Evolutionary conservation across 2,797 vertebrate genomes (phyloP).

Genomic region (Pantherophis vulpinus): DNA sequence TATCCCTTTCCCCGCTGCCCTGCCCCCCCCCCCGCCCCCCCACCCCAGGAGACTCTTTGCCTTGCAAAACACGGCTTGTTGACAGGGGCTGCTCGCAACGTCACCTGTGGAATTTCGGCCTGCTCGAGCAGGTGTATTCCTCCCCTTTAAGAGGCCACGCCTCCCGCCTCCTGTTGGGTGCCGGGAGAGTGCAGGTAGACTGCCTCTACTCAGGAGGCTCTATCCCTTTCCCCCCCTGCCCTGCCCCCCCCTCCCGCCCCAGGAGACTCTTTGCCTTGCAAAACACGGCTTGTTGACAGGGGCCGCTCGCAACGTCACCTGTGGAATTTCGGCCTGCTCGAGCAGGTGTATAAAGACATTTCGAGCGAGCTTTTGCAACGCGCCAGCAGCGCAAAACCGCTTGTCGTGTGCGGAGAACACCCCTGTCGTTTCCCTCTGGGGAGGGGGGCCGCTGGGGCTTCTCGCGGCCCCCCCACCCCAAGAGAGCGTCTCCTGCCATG

Average conservation of each 20-base stretch:
- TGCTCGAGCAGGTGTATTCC: not conserved
- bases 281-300: no score
- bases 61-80: no score
- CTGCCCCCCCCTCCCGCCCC: no score
- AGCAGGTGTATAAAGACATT: not conserved
- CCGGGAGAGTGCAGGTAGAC: not conserved
- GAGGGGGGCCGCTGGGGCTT: not conserved
- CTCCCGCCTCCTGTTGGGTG: not conserved
- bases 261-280: not conserved
- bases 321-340: not conserved
- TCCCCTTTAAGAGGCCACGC: not conserved
- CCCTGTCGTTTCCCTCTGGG: not conserved
- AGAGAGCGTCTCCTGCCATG: rapidly evolving
- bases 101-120: not conserved
- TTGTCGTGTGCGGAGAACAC: not conserved
- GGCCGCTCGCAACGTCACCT: not conserved
- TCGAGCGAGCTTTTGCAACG: rapidly evolving
- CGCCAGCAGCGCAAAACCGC: no score
- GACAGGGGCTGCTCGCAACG: not conserved
- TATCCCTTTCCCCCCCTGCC: not conserved
- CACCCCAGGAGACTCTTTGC: not conserved
- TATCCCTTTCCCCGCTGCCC: not conserved
- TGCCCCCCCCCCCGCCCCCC: no score
- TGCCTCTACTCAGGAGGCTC: not conserved
- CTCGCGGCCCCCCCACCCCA: not conserved